Conservation (phyloP, 2,113 vertebrate species). For the Noctilio leporinus region DNA sequence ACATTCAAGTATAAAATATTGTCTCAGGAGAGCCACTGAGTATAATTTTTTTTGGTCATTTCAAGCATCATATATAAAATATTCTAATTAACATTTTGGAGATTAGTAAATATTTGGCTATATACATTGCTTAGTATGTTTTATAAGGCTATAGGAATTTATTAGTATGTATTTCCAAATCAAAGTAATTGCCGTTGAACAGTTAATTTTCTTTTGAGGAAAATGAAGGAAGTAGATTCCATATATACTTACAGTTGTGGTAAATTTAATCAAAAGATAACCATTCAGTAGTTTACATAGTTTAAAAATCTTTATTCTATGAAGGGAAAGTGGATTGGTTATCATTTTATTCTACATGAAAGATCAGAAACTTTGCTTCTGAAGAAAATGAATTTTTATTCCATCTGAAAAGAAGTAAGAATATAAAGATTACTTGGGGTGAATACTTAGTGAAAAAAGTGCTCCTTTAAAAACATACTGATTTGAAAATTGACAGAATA, state of each 20-base stretch:
- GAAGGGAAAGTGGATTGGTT: not conserved
- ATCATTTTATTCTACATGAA: not conserved
- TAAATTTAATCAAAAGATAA: not conserved
- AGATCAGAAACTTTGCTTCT: not conserved
- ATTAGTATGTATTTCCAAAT: not conserved
- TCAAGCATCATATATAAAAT: not conserved
- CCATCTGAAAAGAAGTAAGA: not conserved
- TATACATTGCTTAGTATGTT: not conserved
- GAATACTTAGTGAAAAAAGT: not conserved
- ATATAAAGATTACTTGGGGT: not conserved
- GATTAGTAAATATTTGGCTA: not conserved
- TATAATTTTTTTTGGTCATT: not conserved
- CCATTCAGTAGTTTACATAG: not conserved
- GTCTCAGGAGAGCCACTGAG: not conserved
- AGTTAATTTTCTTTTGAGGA: not conserved
- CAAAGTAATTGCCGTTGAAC: not conserved
- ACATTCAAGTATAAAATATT: not conserved
- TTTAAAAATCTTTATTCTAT: not conserved
- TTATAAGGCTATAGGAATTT: not conserved
- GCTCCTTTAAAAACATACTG: not conserved
- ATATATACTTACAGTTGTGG: not conserved
- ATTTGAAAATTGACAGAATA: not conserved
- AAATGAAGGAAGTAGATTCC: not conserved
- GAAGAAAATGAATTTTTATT: not conserved
- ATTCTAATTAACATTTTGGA: not conserved